Evolutionary conservation across 2,888 invertebrate genomes (phyloP).

Genomic region (Yponomeuta cagnagella): DNA sequence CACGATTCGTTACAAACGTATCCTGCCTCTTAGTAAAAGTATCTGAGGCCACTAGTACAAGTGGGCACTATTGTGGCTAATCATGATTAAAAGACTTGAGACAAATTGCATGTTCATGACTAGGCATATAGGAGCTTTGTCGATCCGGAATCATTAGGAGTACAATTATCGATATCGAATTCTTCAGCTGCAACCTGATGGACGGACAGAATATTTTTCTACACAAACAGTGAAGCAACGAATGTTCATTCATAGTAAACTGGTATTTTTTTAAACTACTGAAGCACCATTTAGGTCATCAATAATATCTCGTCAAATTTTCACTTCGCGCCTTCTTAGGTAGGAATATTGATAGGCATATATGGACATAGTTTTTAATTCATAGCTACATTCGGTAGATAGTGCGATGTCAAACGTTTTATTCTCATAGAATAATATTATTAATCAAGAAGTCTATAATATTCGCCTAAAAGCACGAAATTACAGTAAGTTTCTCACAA

Average conservation of each 20-base stretch:
- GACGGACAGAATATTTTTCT: slow-evolving; percentile 65
- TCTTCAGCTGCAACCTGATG: slow-evolving; percentile 71
- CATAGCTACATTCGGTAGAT: too few species aligned
- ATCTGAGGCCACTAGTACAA: slow-evolving; percentile 64
- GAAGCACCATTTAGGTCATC: background rate
- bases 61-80: slow-evolving; percentile 71
- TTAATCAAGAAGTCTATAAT: background rate
- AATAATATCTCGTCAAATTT: background rate
- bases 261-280: background rate
- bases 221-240: slow-evolving; percentile 59
- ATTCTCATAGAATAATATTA: too few species aligned
- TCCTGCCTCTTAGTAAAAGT: slow-evolving; percentile 24
- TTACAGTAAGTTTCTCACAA: background rate
- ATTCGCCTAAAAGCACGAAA: background rate
- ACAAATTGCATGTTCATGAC: slow-evolving; percentile 76
- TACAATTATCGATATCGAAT: slow-evolving; percentile 74
- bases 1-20: background rate
- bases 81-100: slow-evolving; percentile 75
- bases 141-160: slow-evolving; percentile 73
- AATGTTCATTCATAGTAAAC: background rate
- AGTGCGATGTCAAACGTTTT: too few species aligned
- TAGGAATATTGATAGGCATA: background rate
- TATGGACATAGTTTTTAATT: too few species aligned
- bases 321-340: background rate
- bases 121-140: slow-evolving; percentile 58